phyloP scores from a whole-genome alignment of 2,888 invertebrate genomes.

The Tipula confusa region DNA sequence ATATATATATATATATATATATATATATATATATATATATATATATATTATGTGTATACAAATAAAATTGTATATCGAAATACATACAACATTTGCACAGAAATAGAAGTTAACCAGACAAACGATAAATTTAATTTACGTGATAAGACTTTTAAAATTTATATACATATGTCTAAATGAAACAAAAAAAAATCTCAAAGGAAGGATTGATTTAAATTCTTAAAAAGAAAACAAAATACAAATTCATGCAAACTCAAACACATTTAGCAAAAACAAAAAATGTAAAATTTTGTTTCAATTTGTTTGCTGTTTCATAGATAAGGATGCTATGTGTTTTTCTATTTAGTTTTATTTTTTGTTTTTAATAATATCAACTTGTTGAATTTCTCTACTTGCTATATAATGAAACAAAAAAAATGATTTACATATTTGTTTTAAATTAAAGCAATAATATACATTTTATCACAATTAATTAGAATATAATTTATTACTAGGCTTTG shows the following conservation, averaged over 20 bases:
- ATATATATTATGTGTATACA: not conserved
- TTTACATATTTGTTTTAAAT: slow-evolving; percentile 9
- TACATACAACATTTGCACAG: not conserved
- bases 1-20: not conserved
- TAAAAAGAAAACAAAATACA: not conserved
- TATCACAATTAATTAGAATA: not conserved
- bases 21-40: not conserved
- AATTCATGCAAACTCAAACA: not conserved
- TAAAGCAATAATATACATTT: not conserved
- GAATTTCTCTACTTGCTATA: not conserved
- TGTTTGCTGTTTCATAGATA: not conserved
- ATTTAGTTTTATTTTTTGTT: not conserved
- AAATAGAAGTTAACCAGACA: not conserved
- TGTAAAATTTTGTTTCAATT: not conserved
- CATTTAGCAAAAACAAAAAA: not conserved
- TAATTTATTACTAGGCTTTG: not conserved
- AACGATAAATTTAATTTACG: slow-evolving; percentile 20
- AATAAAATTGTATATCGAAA: not conserved
- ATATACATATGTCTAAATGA: no score
- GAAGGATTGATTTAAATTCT: not conserved
- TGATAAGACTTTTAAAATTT: slow-evolving; percentile 1
- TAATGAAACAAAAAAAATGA: not conserved
- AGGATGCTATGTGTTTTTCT: not conserved
- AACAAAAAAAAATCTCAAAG: not conserved
- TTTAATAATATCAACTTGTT: not conserved